phyloP scores from a whole-genome alignment of 1,140 invertebrate genomes.

The Drepana arcuata region DNA sequence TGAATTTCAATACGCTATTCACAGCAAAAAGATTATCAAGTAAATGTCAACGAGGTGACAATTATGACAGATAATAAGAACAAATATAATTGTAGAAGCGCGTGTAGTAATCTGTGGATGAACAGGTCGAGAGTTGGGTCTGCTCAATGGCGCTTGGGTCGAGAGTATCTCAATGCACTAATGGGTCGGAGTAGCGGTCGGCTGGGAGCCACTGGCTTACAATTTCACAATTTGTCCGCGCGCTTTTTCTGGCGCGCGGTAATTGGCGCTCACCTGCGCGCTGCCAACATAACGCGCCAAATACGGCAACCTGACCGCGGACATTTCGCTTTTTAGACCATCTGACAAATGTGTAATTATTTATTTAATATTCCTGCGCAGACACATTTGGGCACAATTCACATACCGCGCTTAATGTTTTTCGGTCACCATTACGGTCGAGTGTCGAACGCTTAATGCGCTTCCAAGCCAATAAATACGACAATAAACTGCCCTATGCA shows the following conservation, averaged over 20 bases:
- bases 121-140: too few species aligned
- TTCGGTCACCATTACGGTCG: conserved; percentile 21
- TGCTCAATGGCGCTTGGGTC: too few species aligned
- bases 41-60: too few species aligned
- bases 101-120: too few species aligned
- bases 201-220: conserved; percentile 26
- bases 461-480: conserved; percentile 15
- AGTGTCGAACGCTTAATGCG: conserved; percentile 18
- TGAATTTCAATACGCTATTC: too few species aligned
- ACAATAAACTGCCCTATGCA: conserved; percentile 12
- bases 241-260: conserved; percentile 49
- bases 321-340: conserved; percentile 56
- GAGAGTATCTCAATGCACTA: too few species aligned
- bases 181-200: too few species aligned
- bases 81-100: too few species aligned
- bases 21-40: too few species aligned
- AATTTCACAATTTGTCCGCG: conserved; percentile 66
- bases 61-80: too few species aligned
- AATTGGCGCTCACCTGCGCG: conserved; percentile 57
- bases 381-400: conserved; percentile 56
- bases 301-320: conserved; percentile 44
- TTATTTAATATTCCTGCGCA: conserved; percentile 57
- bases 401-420: conserved; percentile 34
- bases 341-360: conserved; percentile 70
- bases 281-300: conserved; percentile 38